These are phyloP conservation scores for Embidobia sp. DNA, from an alignment of 2,888 invertebrate species.

Conservation along the genomic window DNA sequence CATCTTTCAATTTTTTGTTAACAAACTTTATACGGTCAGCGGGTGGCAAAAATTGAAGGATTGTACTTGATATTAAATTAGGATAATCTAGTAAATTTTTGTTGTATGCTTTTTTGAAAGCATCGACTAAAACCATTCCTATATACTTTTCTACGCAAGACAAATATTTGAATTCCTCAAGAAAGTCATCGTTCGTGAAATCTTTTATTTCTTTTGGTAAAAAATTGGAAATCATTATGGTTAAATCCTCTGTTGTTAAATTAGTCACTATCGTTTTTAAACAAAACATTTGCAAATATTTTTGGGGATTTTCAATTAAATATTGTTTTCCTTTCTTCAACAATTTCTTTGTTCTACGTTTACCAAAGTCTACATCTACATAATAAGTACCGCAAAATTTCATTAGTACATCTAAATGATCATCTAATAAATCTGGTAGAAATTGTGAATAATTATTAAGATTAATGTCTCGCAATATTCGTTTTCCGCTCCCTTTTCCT, in stretches of 20 bases:
- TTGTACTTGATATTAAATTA: slow-evolving; percentile 56
- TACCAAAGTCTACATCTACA: slow-evolving; percentile 55
- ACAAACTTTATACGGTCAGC: slow-evolving; percentile 70
- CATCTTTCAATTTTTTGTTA: slow-evolving; percentile 66
- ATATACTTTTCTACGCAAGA: slow-evolving; percentile 67
- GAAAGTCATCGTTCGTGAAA: not conserved
- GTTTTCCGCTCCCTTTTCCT: not conserved
- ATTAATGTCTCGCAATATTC: not conserved
- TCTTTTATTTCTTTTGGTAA: slow-evolving; percentile 56
- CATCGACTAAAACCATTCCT: slow-evolving; percentile 61
- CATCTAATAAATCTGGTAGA: slow-evolving; percentile 69
- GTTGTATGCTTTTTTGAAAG: slow-evolving; percentile 69
- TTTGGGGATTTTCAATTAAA: slow-evolving; percentile 67
- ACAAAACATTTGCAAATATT: slow-evolving; percentile 67
- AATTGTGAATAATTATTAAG: slow-evolving; percentile 55
- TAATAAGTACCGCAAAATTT: slow-evolving; percentile 1
- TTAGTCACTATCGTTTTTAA: slow-evolving; percentile 69
- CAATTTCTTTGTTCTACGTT: slow-evolving; percentile 67
- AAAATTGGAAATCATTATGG: slow-evolving; percentile 67
- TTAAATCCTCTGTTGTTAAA: slow-evolving; percentile 68
- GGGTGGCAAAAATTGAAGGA: slow-evolving; percentile 67
- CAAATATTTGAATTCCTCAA: slow-evolving; percentile 51
- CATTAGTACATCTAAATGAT: slow-evolving; percentile 65
- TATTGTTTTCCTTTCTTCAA: slow-evolving; percentile 68
- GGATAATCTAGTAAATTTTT: slow-evolving; percentile 61